Percentiles rank a stretch among this genome's conserved stretches.
Conservation (phyloP, 1,140 invertebrate species). For the Listronotus oregonensis region DNA sequence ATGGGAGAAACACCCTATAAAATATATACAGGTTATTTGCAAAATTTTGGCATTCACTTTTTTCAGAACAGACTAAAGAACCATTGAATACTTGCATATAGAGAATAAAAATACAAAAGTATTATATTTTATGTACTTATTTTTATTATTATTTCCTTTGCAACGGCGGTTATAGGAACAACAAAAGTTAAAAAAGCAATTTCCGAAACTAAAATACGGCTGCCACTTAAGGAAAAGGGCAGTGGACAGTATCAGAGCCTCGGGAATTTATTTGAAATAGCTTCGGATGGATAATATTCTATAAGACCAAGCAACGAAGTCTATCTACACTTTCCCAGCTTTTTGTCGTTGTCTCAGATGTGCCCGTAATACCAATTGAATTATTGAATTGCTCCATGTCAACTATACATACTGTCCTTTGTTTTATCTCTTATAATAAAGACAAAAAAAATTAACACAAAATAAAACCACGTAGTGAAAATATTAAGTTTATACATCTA, state of each 20-base stretch:
- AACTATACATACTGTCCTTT: constrained; percentile 11
- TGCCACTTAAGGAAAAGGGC: constrained; percentile 16
- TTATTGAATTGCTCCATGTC: constrained; percentile 10
- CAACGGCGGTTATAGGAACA: no score
- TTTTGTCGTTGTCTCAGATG: constrained; percentile 19
- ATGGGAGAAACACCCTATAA: no score
- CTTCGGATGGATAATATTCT: constrained; percentile 26
- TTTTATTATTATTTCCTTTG: no score
- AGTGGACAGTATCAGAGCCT: constrained; percentile 27
- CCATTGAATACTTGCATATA: no score
- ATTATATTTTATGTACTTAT: no score
- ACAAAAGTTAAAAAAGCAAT: constrained; percentile 22
- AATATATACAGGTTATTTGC: no score
- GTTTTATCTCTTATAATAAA: constrained; percentile 1
- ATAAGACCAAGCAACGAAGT: constrained; percentile 25
- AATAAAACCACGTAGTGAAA: no score
- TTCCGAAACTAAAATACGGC: constrained; percentile 26
- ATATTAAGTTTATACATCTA: no score
- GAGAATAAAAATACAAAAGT: no score
- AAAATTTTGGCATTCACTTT: no score
- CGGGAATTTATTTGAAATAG: constrained; percentile 31
- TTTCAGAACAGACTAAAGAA: no score
- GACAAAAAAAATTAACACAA: no score
- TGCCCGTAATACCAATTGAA: constrained; percentile 15
- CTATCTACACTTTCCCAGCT: constrained; percentile 19